Base-by-base conservation (phyloP, 2,888 invertebrate species). In the Nemapogon koenigi region DNA sequence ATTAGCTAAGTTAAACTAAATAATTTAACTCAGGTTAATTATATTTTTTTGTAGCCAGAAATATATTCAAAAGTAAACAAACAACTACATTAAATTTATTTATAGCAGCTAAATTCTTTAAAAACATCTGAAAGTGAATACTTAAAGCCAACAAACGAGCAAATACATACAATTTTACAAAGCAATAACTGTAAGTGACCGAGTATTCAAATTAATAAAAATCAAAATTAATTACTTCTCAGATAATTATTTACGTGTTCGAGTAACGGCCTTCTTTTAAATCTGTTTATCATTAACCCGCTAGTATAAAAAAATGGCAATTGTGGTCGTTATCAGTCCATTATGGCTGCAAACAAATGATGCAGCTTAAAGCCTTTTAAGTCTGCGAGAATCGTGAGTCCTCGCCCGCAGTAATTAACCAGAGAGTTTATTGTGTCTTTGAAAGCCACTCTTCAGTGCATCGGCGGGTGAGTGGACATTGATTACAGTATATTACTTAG, bases 341-440 rank as follows among this genome's bases (percentile, higher is more conserved):
- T 73, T 73, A 76, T 66, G 60, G 59, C 46, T 47, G 50, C 57
- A 57, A 69, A 70, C 65, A 70, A 73, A 73, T 71, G 72, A 67
- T 60, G 56, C 61, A 57, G 62, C 62, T 72, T 72, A 68, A 72
- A 71, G 64, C 70, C 68, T 73, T 76, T 75, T 69, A 75, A 67
- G 59, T 55, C 59, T 49, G 57, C 53, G 59, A 53, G 60, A 71
- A 64, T 75, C 76, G 76, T 76, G 76, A 73, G 66, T 60, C 62
- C 57, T 60, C 63, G 62, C 47, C 45, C 53, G 28, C 42, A 59
- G 69, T 73, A 76, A 76, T 76, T 75, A 76, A 65, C 67, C 48
- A 49, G 46, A 38, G 49, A 52, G 58, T 58, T 60, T 62, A 64
- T 64, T 65, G 66, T 61, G 55, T 49, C 33, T 33, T 19, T 33